Evolutionary conservation across 2,888 invertebrate genomes (phyloP), one percentile per base, ranked within the genome.

Genomic region (Drosophila mimica): DNA sequence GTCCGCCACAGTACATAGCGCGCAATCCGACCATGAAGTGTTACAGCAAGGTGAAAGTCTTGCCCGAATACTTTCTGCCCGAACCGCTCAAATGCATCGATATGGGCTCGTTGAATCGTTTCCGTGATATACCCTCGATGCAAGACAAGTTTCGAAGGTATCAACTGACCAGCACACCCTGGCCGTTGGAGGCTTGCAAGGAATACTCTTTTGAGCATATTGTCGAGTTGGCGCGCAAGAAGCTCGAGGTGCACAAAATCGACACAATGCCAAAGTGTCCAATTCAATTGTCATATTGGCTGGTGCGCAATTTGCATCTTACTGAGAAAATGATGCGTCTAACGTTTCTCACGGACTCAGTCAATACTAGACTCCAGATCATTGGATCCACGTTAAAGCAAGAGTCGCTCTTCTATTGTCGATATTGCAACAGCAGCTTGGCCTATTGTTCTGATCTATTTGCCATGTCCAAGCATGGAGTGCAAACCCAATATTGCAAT

Each of bases 401-500:
- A 94, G 94, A 94, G 66, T 93, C 94, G 36, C 92, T 94, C 65
- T 93, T 93, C 74, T 94, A 95, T 74, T 94, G 94, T 72, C 96
- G 97, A 82, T 93, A 93, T 64, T 94, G 94, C 81, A 93, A 93
- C 54, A 95, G 94, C 70, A 93, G 94, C 66, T 94, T 97, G 57
- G 95, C 95, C 1, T 94, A 94, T 76, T 96, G 96, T 76, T 94
- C 94, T 8, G 95, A 97, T 83, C 94, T 97, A 61, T 96, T 97
- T 93, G 95, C 96, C 53, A 97, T 98, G 96, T 96, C 96, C 13
- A 95, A 95, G 81, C 96, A 96, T 90, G 97, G 97, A 0, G 95
- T 96, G 0, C 96, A 96, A 92, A 96, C 95, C 54, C 96, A 97
- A 56, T 98, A 96, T 90, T 97, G 97, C 48, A 97, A 98, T 93